Percentiles rank a stretch among this genome's conserved stretches.
These are phyloP conservation scores for Carassius carassius DNA, from an alignment of 2,113 vertebrate genomes.

Conservation along the genomic window DNA sequence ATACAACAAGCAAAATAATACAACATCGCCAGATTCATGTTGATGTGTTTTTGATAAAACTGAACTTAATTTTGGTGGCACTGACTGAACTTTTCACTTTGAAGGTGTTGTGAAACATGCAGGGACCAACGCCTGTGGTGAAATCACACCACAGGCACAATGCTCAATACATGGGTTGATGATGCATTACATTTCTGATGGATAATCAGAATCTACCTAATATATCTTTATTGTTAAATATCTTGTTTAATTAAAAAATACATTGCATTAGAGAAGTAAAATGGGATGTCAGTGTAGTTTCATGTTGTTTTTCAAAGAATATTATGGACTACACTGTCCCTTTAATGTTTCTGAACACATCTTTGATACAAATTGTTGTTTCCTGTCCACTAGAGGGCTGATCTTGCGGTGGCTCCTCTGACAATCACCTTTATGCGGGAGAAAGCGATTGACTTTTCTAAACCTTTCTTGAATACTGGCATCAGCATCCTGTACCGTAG, in stretches of 20 bases:
- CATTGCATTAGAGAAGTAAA: not conserved
- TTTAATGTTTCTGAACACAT: not conserved
- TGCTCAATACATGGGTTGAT: not conserved
- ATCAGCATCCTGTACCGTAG: constrained; percentile 97
- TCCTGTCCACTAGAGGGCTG: constrained; percentile 83
- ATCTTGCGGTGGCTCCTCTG: constrained; percentile 93
- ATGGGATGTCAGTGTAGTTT: not conserved
- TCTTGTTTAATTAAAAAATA: not conserved
- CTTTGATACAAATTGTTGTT: not conserved
- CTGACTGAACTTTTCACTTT: too few species aligned
- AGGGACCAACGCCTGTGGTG: not conserved
- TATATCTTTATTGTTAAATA: not conserved
- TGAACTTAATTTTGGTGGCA: too few species aligned
- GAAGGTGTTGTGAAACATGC: not conserved
- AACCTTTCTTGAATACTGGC: constrained; percentile 94
- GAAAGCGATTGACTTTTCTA: constrained; percentile 96
- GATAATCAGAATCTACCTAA: not conserved
- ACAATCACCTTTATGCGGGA: constrained; percentile 96
- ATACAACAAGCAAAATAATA: not conserved
- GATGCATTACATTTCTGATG: not conserved
- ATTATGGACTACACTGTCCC: not conserved
- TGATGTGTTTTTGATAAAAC: too few species aligned
- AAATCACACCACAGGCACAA: not conserved
- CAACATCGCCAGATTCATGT: not conserved
- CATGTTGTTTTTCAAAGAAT: not conserved